These are phyloP conservation scores for Idris sp. DNA, from an alignment of 1,140 invertebrate species.

Conservation along the genomic window DNA sequence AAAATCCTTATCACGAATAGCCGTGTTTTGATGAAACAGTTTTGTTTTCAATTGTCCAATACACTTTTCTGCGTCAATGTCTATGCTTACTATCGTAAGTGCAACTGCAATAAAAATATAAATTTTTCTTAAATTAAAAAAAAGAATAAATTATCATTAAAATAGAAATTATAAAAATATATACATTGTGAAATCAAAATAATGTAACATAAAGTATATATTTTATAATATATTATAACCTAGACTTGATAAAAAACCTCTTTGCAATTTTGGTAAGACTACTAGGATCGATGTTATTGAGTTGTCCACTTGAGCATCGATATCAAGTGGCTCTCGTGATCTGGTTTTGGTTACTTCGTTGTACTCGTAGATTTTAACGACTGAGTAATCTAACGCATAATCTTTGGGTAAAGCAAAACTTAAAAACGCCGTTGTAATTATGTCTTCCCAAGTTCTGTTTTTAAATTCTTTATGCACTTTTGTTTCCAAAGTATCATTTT, in stretches of 20 bases:
- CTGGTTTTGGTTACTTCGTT: constrained; percentile 1
- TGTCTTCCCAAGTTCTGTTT: constrained; percentile 80
- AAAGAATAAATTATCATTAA: too few species aligned
- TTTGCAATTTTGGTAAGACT: too few species aligned
- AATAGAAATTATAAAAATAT: too few species aligned
- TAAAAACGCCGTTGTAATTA: constrained; percentile 66
- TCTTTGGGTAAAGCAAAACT: too few species aligned
- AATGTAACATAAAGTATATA: too few species aligned
- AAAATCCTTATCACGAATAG: constrained; percentile 1
- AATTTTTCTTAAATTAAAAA: too few species aligned
- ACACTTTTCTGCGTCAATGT: background rate
- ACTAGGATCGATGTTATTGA: constrained; percentile 6
- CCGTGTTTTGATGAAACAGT: background rate
- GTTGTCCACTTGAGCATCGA: too few species aligned
- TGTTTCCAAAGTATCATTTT: constrained; percentile 76
- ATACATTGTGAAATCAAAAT: too few species aligned
- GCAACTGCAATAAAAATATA: background rate
- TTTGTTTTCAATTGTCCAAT: background rate
- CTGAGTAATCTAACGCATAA: background rate
- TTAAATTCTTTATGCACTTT: constrained; percentile 80
- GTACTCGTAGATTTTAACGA: background rate
- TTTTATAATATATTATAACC: too few species aligned
- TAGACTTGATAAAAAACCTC: too few species aligned
- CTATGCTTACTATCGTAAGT: background rate
- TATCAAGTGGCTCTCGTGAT: background rate